phyloP scores from a whole-genome alignment of 2,888 invertebrate genomes.

The Cephus spinipes region DNA sequence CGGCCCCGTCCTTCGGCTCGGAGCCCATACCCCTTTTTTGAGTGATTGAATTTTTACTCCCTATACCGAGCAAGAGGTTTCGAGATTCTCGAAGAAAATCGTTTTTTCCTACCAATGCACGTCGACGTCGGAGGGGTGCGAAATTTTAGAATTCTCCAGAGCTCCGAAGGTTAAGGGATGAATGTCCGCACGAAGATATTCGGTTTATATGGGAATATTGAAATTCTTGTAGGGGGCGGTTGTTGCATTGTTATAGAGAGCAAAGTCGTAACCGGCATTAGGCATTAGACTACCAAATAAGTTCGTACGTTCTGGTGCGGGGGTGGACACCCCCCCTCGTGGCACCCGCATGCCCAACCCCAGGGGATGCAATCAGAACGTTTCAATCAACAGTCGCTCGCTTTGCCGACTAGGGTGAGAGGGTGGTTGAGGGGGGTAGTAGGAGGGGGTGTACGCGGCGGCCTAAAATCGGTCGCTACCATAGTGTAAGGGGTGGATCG shows the following conservation, averaged over 20 bases:
- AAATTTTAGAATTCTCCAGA: not conserved
- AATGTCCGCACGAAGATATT: not conserved
- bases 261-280: constrained; percentile 40
- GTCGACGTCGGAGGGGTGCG: not conserved
- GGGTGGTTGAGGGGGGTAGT: not conserved
- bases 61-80: not conserved
- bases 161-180: not conserved
- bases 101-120: not conserved
- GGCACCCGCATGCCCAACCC: constrained; percentile 58
- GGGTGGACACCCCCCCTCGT: constrained; percentile 28
- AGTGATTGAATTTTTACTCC: constrained; percentile 6
- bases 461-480: constrained; percentile 30
- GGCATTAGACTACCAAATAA: constrained; percentile 67
- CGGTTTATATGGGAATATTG: not conserved
- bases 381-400: constrained; percentile 65
- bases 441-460: constrained; percentile 19
- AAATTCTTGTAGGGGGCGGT: not conserved
- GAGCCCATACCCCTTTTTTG: constrained; percentile 7
- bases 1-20: not conserved
- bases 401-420: constrained; percentile 28
- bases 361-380: constrained; percentile 66
- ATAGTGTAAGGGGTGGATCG: constrained; percentile 36
- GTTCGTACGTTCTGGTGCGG: constrained; percentile 52
- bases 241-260: not conserved
- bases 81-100: not conserved